These are phyloP conservation scores for Plotosus lineatus DNA, from an alignment of 2,113 vertebrate genomes.

Conservation along the genomic window DNA sequence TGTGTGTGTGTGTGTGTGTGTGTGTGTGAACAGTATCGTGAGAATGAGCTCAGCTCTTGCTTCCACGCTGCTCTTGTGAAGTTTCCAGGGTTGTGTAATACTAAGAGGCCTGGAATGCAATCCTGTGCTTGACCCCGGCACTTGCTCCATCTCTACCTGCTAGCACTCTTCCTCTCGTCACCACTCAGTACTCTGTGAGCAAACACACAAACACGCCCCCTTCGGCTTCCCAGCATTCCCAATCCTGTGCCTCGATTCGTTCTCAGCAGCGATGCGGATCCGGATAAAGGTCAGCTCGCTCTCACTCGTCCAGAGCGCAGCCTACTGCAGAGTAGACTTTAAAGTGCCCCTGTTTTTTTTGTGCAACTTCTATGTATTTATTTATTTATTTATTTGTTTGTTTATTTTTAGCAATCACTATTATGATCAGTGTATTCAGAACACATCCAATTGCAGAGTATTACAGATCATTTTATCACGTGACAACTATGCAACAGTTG, in stretches of 20 bases:
- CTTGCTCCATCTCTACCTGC: constrained; percentile 40
- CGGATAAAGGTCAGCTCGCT: constrained; percentile 51
- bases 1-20: constrained; percentile 15
- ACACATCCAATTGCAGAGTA: neutral
- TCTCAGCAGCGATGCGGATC: constrained; percentile 31
- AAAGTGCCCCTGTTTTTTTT: neutral
- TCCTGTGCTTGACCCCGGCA: constrained; percentile 23
- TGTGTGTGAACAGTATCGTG: constrained; percentile 30
- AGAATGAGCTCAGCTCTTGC: constrained; percentile 27
- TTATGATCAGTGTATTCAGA: neutral
- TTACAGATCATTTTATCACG: neutral
- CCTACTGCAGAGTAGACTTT: constrained; percentile 8
- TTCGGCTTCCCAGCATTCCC: constrained; percentile 43
- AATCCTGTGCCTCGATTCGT: constrained; percentile 43
- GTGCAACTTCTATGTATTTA: neutral
- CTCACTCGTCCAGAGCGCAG: constrained; percentile 2
- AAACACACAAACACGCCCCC: constrained; percentile 21
- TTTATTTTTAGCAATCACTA: neutral
- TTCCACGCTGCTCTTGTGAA: constrained; percentile 29
- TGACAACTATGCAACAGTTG: neutral
- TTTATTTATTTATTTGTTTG: no score
- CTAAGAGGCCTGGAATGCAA: constrained; percentile 38
- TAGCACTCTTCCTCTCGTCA: constrained; percentile 35
- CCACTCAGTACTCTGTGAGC: neutral
- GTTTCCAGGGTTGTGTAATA: constrained; percentile 39